phyloP scores from a whole-genome alignment of 2,113 vertebrate species.

The Pterocles gutturalis region DNA sequence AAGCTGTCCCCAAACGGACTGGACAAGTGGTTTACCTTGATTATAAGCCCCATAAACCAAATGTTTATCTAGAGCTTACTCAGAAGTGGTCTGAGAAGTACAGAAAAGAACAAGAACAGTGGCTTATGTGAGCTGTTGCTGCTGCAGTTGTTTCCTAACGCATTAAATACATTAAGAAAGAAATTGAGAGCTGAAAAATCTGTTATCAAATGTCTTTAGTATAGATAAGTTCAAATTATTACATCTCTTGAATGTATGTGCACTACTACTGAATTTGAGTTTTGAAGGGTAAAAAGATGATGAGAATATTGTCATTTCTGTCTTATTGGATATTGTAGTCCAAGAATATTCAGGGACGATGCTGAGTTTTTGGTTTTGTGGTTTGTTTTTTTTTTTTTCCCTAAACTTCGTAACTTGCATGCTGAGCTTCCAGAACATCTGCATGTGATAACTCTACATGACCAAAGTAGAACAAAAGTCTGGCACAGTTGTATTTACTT shows the following conservation, averaged over 20 bases:
- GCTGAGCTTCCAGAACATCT: not conserved
- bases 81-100: slow-evolving; percentile 93
- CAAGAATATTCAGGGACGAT: slow-evolving; percentile 8
- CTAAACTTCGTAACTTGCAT: not conserved
- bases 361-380: not conserved
- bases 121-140: slow-evolving; percentile 74
- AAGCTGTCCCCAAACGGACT: slow-evolving; percentile 88
- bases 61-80: slow-evolving; percentile 92
- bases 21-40: slow-evolving; percentile 86
- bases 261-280: slow-evolving; percentile 47
- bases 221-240: not conserved
- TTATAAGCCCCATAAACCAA: slow-evolving; percentile 91
- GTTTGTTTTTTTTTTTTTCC: not conserved
- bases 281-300: not conserved
- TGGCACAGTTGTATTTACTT: not conserved
- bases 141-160: not conserved
- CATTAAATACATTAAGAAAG: not conserved
- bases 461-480: slow-evolving; percentile 19
- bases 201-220: not conserved
- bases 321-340: not conserved
- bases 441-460: slow-evolving; percentile 6
- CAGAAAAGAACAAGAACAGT: slow-evolving; percentile 83
- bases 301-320: not conserved
- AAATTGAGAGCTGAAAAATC: not conserved
- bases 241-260: slow-evolving; percentile 25